Percentiles rank a stretch among this genome's conserved stretches.
These are phyloP conservation scores for Agrochola circellaris DNA, from an alignment of 2,888 invertebrate genomes.

Conservation along the genomic window DNA sequence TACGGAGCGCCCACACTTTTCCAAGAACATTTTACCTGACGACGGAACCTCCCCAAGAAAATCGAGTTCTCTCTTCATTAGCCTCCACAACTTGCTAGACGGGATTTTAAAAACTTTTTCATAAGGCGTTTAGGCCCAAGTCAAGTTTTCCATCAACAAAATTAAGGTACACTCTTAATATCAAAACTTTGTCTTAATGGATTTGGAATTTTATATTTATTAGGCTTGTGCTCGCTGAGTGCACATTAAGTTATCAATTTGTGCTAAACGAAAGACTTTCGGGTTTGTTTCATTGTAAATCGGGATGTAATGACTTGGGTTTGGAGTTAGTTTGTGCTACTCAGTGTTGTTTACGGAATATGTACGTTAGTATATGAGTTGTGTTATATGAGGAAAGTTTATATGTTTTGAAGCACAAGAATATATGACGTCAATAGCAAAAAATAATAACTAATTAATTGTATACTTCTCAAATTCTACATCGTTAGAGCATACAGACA, in stretches of 20 bases:
- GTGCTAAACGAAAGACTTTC: conserved; percentile 67
- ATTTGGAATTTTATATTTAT: conserved; percentile 89
- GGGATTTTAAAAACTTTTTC: conserved; percentile 82
- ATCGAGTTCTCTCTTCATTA: conserved; percentile 88
- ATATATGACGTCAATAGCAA: not conserved
- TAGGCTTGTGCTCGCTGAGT: conserved; percentile 65
- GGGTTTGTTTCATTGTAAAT: conserved; percentile 62
- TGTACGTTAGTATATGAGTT: not conserved
- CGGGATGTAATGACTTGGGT: conserved; percentile 44
- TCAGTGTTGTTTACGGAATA: conserved; percentile 7
- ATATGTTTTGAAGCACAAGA: not conserved
- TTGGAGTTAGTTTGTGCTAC: conserved; percentile 33
- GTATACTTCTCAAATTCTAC: not conserved
- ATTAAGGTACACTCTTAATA: conserved; percentile 88
- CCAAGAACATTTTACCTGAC: conserved; percentile 48
- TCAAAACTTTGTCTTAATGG: conserved; percentile 88
- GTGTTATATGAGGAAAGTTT: not conserved
- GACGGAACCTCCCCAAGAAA: conserved; percentile 73
- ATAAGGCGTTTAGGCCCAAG: conserved; percentile 84
- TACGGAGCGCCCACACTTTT: conserved; percentile 65
- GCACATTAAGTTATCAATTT: conserved; percentile 80
- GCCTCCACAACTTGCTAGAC: conserved; percentile 76
- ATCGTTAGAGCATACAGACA: not conserved
- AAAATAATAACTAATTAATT: not conserved
- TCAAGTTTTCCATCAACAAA: conserved; percentile 89